Evolutionary conservation across 2,888 invertebrate species (phyloP).

Genomic region (Endotricha flammealis): DNA sequence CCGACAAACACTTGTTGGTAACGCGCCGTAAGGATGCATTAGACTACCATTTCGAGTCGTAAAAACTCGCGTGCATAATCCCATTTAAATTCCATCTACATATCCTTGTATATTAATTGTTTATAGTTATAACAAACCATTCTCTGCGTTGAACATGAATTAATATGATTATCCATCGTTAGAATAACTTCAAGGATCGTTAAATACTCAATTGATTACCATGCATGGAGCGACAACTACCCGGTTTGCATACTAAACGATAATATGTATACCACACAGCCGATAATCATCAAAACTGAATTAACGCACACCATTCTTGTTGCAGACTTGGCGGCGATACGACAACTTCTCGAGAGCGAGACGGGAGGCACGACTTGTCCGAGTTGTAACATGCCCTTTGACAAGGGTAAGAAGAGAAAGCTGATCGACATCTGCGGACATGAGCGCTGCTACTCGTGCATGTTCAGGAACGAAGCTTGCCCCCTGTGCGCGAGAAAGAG

Average conservation of each 20-base stretch:
- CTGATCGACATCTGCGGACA: conserved; percentile 97
- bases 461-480: conserved; percentile 94
- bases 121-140: conserved; percentile 38
- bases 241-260: conserved; percentile 31
- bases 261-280: conserved; percentile 18
- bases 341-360: conserved; percentile 87
- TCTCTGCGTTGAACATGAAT: conserved; percentile 28
- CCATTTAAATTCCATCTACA: conserved; percentile 37
- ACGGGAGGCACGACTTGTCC: conserved; percentile 85
- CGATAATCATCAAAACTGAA: conserved; percentile 24
- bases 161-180: conserved; percentile 43
- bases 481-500: conserved; percentile 84
- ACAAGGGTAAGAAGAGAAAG: conserved; percentile 96
- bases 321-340: conserved; percentile 90
- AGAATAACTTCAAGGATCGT: conserved; percentile 49
- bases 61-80: conserved; percentile 27
- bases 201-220: conserved; percentile 50
- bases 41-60: conserved; percentile 17
- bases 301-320: conserved; percentile 38
- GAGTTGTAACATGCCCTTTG: conserved; percentile 95
- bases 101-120: conserved; percentile 42
- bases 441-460: conserved; percentile 96
- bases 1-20: conserved; percentile 2
- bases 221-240: conserved; percentile 34
- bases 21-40: conserved; percentile 4